phyloP scores from a whole-genome alignment of 2,113 vertebrate genomes.

The Ptilorrhoa leucosticta region DNA sequence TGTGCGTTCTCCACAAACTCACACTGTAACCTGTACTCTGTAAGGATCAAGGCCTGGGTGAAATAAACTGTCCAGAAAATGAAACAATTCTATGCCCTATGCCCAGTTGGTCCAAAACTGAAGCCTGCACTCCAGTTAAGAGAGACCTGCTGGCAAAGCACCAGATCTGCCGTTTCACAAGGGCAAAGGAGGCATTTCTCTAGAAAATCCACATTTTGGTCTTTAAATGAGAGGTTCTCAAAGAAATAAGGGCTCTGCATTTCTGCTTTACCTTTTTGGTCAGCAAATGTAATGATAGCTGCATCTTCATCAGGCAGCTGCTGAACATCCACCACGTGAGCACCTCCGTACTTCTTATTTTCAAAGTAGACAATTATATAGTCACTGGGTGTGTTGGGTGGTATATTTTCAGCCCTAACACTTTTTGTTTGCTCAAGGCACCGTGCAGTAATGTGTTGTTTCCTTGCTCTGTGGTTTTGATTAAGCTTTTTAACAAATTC shows the following conservation, averaged over 20 bases:
- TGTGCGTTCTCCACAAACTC: background rate
- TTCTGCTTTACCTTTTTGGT: conserved; percentile 74
- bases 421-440: conserved; percentile 74
- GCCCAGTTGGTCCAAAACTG: background rate
- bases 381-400: conserved; percentile 38
- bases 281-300: conserved; percentile 78
- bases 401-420: conserved; percentile 76
- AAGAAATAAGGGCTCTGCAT: background rate
- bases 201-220: background rate
- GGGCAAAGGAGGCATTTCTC: background rate
- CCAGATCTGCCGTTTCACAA: background rate
- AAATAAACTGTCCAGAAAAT: background rate
- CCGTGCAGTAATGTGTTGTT: conserved; percentile 65
- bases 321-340: conserved; percentile 33
- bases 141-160: background rate
- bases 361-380: conserved; percentile 80
- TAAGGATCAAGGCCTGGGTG: background rate
- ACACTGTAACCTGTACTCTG: background rate
- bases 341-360: conserved; percentile 69
- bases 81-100: background rate
- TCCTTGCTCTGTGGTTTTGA: conserved; percentile 48
- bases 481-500: conserved; percentile 69
- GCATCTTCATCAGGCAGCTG: conserved; percentile 70
- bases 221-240: background rate
- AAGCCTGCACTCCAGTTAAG: background rate